Evolutionary conservation across 2,888 invertebrate genomes (phyloP), one percentile per base, ranked within the genome.

Genomic region (Scrobipalpa atriplicella): DNA sequence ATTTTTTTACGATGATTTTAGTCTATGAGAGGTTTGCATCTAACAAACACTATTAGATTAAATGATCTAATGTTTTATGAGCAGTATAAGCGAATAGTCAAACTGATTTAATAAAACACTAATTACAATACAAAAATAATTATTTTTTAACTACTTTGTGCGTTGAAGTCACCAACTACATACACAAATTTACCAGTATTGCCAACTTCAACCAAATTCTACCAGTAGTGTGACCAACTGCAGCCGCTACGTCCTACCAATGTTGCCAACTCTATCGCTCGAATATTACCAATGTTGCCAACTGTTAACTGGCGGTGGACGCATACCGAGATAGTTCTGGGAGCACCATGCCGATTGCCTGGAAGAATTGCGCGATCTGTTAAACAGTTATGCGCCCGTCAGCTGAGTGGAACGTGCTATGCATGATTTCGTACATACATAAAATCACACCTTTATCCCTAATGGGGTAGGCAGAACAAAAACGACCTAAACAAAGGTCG

Each of bases 321-420:
- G 94, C 92, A 79, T 93, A 94, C 21, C 94, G 90, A 0, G 94
- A 94, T 21, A 94, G 78, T 72, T 94, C 94, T 64, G 95, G 94
- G 73, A 94, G 80, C 75, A 94, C 88, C 80, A 92, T 88, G 7
- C 94, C 93, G 29, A 94, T 87, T 13, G 94, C 94, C 92, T 94
- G 91, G 58, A 90, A 90, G 71, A 85, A 85, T 84, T 85, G 85
- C n/a, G 82, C 86, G 69, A 90, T 81, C 90, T 91, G 72, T 89
- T 66, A 90, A 84, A 75, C 74, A 76, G 72, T 83, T 90, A 77
- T 84, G 80, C 73, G 74, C 70, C 90, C 83, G 90, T 85, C 81
- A 89, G 71, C 43, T 43, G 41, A 43, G 64, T 72, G 75, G 73
- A 73, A 68, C 72, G 5, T 47, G 47, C 47, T n/a, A 47, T 6